Conservation (phyloP, 2,888 invertebrate species). For the Caenorhabditis imperialis region DNA sequence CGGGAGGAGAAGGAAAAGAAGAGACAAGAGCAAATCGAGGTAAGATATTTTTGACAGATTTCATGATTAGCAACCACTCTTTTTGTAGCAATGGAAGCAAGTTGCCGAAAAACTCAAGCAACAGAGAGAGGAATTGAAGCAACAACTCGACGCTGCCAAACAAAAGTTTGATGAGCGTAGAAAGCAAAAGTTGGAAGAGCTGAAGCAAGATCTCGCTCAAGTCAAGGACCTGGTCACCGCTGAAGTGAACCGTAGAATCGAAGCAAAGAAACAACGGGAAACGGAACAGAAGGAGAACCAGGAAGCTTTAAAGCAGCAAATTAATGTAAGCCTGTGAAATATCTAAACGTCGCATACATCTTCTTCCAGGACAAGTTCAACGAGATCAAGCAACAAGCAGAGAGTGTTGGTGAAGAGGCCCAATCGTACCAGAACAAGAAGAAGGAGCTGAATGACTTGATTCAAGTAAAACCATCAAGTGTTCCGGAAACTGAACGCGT, state of each 20-base stretch:
- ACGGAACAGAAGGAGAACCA: constrained; percentile 43
- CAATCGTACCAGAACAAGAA: constrained; percentile 48
- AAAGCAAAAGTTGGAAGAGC: constrained; percentile 47
- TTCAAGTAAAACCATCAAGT: constrained; percentile 43
- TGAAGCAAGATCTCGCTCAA: constrained; percentile 42
- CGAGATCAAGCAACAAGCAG: constrained; percentile 45
- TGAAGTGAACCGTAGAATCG: constrained; percentile 48
- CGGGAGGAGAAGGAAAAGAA: constrained; percentile 43
- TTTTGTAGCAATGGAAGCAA: constrained; percentile 48
- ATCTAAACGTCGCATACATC: neutral
- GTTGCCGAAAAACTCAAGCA: constrained; percentile 40
- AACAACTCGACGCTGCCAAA: constrained; percentile 48
- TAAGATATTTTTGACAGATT: constrained; percentile 1
- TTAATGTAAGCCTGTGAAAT: constrained; percentile 25
- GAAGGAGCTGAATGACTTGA: constrained; percentile 41
- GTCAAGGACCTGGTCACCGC: constrained; percentile 52
- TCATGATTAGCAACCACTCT: too few species aligned
- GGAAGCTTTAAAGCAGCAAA: constrained; percentile 43
- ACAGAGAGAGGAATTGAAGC: constrained; percentile 44
- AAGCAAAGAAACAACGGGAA: constrained; percentile 50
- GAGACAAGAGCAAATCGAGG: constrained; percentile 37
- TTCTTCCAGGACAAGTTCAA: constrained; percentile 36
- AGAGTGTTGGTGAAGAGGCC: constrained; percentile 27
- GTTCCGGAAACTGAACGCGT: too few species aligned
- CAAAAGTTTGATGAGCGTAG: constrained; percentile 31